Evolutionary conservation across 1,140 invertebrate species (phyloP).

Genomic region (Eciton burchellii): DNA sequence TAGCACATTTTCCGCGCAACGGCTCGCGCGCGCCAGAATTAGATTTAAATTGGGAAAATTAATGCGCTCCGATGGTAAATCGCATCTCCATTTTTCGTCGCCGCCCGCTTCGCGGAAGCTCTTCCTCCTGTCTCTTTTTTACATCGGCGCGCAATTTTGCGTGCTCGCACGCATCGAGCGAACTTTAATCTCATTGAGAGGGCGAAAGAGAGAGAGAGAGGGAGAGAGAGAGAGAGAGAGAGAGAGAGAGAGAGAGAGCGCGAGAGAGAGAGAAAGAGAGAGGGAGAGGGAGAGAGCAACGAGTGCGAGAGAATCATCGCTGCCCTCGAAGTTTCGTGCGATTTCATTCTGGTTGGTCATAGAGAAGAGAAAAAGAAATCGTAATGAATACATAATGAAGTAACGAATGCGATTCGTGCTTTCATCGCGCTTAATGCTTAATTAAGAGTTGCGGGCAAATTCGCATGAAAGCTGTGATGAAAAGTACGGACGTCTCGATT

Average conservation of each 20-base stretch:
- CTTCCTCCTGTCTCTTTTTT: background rate
- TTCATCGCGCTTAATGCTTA: background rate
- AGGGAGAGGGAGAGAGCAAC: no score
- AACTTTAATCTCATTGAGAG: no score
- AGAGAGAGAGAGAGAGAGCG: no score
- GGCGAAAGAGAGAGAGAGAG: no score
- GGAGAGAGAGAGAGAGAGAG: no score
- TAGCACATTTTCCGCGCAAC: slow-evolving; percentile 21
- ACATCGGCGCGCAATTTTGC: slow-evolving; percentile 49
- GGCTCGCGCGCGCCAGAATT: slow-evolving; percentile 45
- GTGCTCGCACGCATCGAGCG: slow-evolving; percentile 17
- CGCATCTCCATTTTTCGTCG: slow-evolving; percentile 56
- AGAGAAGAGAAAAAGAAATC: background rate
- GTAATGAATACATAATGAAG: slow-evolving; percentile 6
- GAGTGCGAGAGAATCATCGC: background rate
- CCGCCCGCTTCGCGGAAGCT: no score
- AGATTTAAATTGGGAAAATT: slow-evolving; percentile 72
- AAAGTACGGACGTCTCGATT: background rate
- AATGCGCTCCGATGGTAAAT: slow-evolving; percentile 58
- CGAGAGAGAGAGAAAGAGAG: no score
- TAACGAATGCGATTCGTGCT: slow-evolving; percentile 2
- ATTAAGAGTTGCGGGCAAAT: background rate
- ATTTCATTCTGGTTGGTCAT: slow-evolving; percentile 21
- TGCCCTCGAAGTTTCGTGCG: slow-evolving; percentile 3
- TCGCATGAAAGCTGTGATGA: background rate